Evolutionary conservation across 2,888 invertebrate species (phyloP).

Genomic region (Diploptera punctata): DNA sequence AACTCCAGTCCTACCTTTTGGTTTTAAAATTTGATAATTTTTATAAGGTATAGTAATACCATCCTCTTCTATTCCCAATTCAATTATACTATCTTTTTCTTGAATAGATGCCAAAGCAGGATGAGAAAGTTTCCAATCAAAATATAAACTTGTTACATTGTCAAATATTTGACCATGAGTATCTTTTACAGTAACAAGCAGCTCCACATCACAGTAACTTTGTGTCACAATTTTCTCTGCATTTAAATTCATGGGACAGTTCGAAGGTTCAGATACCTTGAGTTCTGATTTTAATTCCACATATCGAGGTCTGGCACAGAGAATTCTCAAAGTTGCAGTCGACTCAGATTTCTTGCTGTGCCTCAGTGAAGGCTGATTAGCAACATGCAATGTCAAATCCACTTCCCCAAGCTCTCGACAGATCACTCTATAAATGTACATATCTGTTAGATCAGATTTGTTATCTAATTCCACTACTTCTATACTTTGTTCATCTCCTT

Average conservation of each 20-base stretch:
- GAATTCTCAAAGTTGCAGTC: constrained; percentile 59
- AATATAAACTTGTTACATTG: constrained; percentile 74
- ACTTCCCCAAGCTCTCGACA: constrained; percentile 72
- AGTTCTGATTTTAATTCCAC: constrained; percentile 65
- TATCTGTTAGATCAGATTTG: constrained; percentile 53
- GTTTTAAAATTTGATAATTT: constrained; percentile 56
- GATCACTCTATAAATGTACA: constrained; percentile 66
- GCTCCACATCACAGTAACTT: constrained; percentile 64
- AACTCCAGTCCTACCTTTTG: constrained; percentile 56
- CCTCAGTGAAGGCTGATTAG: constrained; percentile 57
- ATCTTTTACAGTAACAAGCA: constrained; percentile 72
- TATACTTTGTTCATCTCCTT: constrained; percentile 51
- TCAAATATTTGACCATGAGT: constrained; percentile 72
- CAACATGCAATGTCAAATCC: constrained; percentile 61
- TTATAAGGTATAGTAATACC: constrained; percentile 49
- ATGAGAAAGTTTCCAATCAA: constrained; percentile 68
- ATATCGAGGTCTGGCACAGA: constrained; percentile 72
- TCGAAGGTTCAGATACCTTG: constrained; percentile 55
- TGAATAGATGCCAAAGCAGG: constrained; percentile 42
- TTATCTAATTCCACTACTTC: constrained; percentile 55
- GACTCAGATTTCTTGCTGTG: constrained; percentile 33
- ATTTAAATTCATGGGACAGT: constrained; percentile 62
- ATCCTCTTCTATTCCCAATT: constrained; percentile 29
- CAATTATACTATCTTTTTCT: constrained; percentile 17
- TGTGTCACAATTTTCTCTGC: constrained; percentile 61